Evolutionary conservation across 2,797 vertebrate genomes (phyloP).

Genomic region (Schizopygopsis pylzovi): DNA sequence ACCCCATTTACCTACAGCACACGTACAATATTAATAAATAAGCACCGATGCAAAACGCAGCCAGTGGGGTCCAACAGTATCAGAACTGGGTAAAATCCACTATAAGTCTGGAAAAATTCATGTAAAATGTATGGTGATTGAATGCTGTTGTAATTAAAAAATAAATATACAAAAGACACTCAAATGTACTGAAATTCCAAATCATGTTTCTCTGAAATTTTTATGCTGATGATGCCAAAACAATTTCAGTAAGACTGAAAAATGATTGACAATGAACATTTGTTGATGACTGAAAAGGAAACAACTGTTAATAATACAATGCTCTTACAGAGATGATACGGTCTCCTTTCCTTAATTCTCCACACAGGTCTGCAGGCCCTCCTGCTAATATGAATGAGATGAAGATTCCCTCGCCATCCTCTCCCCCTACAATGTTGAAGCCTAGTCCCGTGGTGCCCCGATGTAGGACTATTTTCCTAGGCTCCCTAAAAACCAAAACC

Average conservation of each 20-base stretch:
- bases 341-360: constrained; percentile 94
- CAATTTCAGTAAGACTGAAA: not conserved
- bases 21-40: constrained; percentile 22
- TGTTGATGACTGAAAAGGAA: not conserved
- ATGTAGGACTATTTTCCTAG: constrained; percentile 93
- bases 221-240: not conserved
- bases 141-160: not conserved
- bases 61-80: constrained; percentile 11
- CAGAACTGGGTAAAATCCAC: not conserved
- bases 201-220: not conserved
- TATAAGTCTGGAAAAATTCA: not conserved
- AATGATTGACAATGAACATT: too few species aligned
- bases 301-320: not conserved
- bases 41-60: constrained; percentile 43
- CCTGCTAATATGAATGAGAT: constrained; percentile 98
- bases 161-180: not conserved
- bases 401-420: constrained; percentile 98
- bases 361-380: constrained; percentile 95
- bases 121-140: not conserved
- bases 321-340: constrained; percentile 91
- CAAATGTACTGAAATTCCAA: not conserved
- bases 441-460: constrained; percentile 94
- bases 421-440: constrained; percentile 98
- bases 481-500: constrained; percentile 79
- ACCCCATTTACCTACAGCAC: constrained; percentile 89